A percentile compares a stretch with the other conserved stretches of the same genome.
These are phyloP conservation scores for Lepus oiostolus DNA, from an alignment of 2,797 vertebrate genomes.

Conservation along the genomic window DNA sequence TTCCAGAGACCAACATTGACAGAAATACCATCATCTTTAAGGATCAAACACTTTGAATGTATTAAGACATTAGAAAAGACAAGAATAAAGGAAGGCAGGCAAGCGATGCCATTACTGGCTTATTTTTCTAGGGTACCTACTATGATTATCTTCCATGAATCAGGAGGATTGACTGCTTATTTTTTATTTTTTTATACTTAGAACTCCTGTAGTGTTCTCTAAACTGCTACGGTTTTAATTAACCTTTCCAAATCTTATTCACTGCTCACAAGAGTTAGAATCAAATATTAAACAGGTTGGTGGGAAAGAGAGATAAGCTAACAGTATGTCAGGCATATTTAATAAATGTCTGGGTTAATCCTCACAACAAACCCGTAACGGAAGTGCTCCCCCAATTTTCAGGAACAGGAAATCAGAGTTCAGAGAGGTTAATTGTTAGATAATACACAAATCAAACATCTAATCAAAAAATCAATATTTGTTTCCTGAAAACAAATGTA, in stretches of 20 bases:
- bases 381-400: not conserved
- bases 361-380: not conserved
- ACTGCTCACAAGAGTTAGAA: not conserved
- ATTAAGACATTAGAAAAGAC: not conserved
- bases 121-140: not conserved
- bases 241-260: conserved; percentile 12
- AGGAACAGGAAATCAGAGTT: not conserved
- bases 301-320: not conserved
- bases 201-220: not conserved
- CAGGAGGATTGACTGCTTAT: not conserved
- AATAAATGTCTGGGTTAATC: not conserved
- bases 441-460: not conserved
- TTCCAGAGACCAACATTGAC: not conserved
- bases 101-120: not conserved
- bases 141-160: not conserved
- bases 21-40: not conserved
- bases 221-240: not conserved
- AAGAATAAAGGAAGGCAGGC: not conserved
- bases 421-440: not conserved
- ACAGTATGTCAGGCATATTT: not conserved
- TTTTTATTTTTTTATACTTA: not conserved
- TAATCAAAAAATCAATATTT: not conserved
- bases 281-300: not conserved
- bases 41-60: not conserved
- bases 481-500: conserved; percentile 10